These are phyloP conservation scores for Apodemia zela DNA, from an alignment of 2,888 invertebrate genomes.

Conservation along the genomic window DNA sequence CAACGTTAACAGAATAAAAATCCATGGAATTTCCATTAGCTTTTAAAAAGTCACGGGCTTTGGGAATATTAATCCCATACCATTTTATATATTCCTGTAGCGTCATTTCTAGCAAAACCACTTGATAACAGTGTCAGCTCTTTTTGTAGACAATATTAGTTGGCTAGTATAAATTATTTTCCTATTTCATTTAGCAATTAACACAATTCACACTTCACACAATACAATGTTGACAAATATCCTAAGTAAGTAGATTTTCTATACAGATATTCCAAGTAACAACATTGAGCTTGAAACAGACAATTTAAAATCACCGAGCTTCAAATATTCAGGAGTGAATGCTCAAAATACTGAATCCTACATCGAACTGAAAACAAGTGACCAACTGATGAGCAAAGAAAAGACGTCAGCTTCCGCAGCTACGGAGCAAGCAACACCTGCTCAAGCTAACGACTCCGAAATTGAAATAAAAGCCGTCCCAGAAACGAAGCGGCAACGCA, in stretches of 20 bases:
- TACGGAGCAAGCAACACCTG: neutral
- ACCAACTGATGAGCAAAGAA: conserved; percentile 15
- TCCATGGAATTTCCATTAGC: no score
- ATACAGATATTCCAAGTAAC: conserved; percentile 67
- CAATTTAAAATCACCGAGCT: conserved; percentile 38
- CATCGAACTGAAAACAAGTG: conserved; percentile 22
- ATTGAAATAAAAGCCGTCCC: conserved; percentile 33
- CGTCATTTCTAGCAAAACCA: neutral
- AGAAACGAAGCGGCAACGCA: conserved; percentile 61
- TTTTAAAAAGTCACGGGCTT: no score
- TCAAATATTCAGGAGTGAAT: conserved; percentile 42
- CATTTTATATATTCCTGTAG: neutral
- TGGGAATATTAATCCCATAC: no score
- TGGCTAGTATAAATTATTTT: neutral
- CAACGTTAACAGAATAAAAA: neutral
- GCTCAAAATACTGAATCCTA: conserved; percentile 35
- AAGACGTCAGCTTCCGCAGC: conserved; percentile 1
- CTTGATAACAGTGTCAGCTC: neutral
- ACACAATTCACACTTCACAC: conserved; percentile 22
- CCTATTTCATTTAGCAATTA: neutral
- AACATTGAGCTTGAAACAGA: conserved; percentile 58
- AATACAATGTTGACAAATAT: conserved; percentile 29
- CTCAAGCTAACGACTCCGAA: conserved; percentile 21
- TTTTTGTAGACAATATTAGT: neutral
- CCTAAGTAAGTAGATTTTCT: conserved; percentile 69